Percentiles rank a stretch among this genome's conserved stretches.
Evolutionary conservation across 2,797 vertebrate species (phyloP).

Genomic region (Neoniphon sammara): DNA sequence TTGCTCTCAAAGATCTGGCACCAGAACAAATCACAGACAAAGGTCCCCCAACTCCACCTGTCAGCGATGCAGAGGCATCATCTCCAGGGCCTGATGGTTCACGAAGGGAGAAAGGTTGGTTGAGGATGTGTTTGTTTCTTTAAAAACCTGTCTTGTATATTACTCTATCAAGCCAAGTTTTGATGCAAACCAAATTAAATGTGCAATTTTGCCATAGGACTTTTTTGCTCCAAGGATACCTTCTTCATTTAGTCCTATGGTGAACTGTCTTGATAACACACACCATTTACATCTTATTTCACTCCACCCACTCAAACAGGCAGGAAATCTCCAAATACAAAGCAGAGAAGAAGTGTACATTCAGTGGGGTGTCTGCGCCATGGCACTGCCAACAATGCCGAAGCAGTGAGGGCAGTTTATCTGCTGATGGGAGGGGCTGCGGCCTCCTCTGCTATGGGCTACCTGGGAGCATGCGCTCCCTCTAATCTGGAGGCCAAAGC

Average conservation of each 20-base stretch:
- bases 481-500: conserved; percentile 69
- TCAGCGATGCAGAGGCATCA: conserved; percentile 55
- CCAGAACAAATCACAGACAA: conserved; percentile 76
- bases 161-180: not conserved
- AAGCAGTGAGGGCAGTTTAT: conserved; percentile 77
- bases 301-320: conserved; percentile 50
- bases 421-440: conserved; percentile 83
- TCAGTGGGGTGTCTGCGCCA: conserved; percentile 78
- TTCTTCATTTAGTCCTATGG: not conserved
- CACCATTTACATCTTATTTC: not conserved
- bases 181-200: not conserved
- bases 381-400: conserved; percentile 69
- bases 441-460: conserved; percentile 81
- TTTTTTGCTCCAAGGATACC: not conserved
- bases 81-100: conserved; percentile 58
- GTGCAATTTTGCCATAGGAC: not conserved
- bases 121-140: not conserved
- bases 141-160: not conserved
- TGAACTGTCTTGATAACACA: not conserved
- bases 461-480: conserved; percentile 75
- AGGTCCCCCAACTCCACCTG: conserved; percentile 66
- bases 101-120: conserved; percentile 63
- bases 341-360: conserved; percentile 49
- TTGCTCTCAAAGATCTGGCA: conserved; percentile 71
- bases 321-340: conserved; percentile 59